Evolutionary conservation across 2,888 invertebrate species (phyloP), one percentile per base, ranked within the genome.

Genomic region (Spialia ferax): DNA sequence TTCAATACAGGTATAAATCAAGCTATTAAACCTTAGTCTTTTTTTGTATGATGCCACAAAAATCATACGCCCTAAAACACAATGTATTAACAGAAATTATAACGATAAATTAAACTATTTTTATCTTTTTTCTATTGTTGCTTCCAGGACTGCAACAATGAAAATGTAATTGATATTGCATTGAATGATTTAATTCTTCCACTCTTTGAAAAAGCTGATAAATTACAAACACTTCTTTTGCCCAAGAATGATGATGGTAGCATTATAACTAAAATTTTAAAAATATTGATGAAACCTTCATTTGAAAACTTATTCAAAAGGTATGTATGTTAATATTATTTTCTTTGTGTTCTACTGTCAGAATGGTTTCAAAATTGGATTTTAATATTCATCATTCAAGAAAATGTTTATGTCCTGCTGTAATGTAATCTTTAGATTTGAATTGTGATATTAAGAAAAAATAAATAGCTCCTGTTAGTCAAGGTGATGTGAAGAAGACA

Each of bases 1-100:
- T 18, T 74, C 87, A 1, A 70, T 84, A 15, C 69, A 85, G 85
- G 93, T 93, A 83, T 6, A 3, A 45, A 42, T 20, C 3, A 20
- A 20, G 10, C 11, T 48, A 20, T 11, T 38, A 15, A 38, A 38
- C 6, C 26, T 26, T 26, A 5, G 2, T 26, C 6, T 26, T 6
- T 26, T 26, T 26, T 26, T 26, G 26, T 26, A 4, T 26, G 26
- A n/a, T n/a, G n/a, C n/a, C n/a, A n/a, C n/a, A n/a, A n/a, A n/a
- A n/a, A n/a, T n/a, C n/a, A n/a, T n/a, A n/a, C n/a, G n/a, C n/a
- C n/a, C n/a, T n/a, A n/a, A n/a, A n/a, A n/a, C n/a, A n/a, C n/a
- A n/a, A n/a, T n/a, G n/a, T n/a, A n/a, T n/a, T n/a, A n/a, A n/a
- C n/a, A n/a, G n/a, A n/a, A n/a, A n/a, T n/a, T n/a, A n/a, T n/a